These are phyloP conservation scores for Spea hammondii DNA, from an alignment of 2,797 vertebrate species.

Conservation along the genomic window DNA sequence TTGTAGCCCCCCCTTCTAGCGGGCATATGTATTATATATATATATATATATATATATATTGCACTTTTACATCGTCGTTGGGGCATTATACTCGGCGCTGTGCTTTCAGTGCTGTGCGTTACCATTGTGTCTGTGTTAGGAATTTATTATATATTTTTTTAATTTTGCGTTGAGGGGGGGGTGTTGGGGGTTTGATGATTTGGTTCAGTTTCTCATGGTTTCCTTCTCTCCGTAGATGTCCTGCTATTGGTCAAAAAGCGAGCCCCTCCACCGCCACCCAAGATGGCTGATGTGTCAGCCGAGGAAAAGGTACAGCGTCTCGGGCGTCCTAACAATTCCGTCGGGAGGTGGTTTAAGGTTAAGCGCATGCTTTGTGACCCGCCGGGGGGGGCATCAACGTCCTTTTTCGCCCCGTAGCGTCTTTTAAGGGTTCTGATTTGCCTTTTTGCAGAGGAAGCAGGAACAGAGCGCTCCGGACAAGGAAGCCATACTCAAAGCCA, in stretches of 20 bases:
- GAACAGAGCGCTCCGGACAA: constrained; percentile 96
- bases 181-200: not conserved
- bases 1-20: no score
- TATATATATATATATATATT: no score
- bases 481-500: constrained; percentile 91
- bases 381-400: no score
- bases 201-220: not conserved
- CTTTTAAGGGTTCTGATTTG: not conserved
- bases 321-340: no score
- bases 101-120: no score
- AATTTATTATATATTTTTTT: not conserved
- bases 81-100: no score
- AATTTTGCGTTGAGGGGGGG: not conserved
- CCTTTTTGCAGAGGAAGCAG: constrained; percentile 81
- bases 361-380: no score
- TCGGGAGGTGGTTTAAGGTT: no score
- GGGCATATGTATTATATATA: no score
- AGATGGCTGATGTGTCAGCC: constrained; percentile 85
- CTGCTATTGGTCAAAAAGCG: constrained; percentile 88
- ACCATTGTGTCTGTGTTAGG: not conserved
- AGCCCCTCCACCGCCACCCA: constrained; percentile 77
- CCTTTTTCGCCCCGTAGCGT: not conserved
- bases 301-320: constrained; percentile 83
- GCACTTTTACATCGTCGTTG: no score
- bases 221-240: constrained; percentile 72